Evolutionary conservation across 2,888 invertebrate species (phyloP).

Genomic region (Mythimna lalbum): DNA sequence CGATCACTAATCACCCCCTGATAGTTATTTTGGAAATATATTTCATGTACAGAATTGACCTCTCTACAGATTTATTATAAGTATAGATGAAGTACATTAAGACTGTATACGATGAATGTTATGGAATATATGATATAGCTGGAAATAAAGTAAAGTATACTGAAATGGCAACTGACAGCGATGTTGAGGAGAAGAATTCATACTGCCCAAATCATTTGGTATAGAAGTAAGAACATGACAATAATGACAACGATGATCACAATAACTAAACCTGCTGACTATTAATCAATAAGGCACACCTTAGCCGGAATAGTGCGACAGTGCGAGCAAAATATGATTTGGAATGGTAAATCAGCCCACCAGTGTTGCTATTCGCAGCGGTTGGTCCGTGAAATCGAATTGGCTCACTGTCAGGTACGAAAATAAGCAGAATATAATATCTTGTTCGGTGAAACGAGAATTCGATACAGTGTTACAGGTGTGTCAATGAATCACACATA

Average conservation of each 20-base stretch:
- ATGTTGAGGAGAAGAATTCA: too few species aligned
- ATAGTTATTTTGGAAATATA: too few species aligned
- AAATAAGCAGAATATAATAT: constrained; percentile 83
- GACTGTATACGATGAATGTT: background rate
- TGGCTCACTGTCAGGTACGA: constrained; percentile 87
- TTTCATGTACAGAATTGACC: too few species aligned
- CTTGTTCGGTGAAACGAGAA: constrained; percentile 76
- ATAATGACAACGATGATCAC: background rate
- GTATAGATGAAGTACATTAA: too few species aligned
- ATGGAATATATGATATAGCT: background rate
- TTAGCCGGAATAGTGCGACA: constrained; percentile 48
- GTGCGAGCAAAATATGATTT: constrained; percentile 70
- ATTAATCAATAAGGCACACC: constrained; percentile 17
- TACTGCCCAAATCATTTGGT: background rate
- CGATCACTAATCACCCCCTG: too few species aligned
- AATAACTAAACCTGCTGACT: background rate
- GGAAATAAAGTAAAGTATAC: background rate
- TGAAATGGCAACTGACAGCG: too few species aligned
- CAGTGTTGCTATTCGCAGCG: constrained; percentile 80
- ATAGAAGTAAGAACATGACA: background rate
- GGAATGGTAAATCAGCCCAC: constrained; percentile 70
- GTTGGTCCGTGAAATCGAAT: constrained; percentile 86
- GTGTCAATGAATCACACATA: constrained; percentile 71
- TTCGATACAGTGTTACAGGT: constrained; percentile 72
- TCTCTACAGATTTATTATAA: too few species aligned